These are phyloP conservation scores for Pseudopodoces humilis DNA, from an alignment of 2,113 vertebrate species.

Conservation along the genomic window DNA sequence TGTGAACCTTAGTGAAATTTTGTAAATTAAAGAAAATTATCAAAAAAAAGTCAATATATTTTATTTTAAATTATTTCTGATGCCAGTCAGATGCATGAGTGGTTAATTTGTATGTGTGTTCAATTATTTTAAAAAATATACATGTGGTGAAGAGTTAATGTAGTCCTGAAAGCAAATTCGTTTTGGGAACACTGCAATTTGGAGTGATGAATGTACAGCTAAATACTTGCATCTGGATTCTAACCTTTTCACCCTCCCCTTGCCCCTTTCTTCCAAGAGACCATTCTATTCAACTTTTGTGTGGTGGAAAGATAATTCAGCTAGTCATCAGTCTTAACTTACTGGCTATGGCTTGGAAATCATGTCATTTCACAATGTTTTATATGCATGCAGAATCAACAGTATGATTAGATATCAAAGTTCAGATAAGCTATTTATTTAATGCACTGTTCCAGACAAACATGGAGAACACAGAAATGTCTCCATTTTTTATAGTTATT, in stretches of 20 bases:
- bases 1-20: not conserved
- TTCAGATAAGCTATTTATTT: not conserved
- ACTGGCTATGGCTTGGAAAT: not conserved
- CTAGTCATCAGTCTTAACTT: not conserved
- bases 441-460: not conserved
- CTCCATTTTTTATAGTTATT: not conserved
- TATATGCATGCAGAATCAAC: not conserved
- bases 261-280: not conserved
- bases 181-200: not conserved
- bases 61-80: not conserved
- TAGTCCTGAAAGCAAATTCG: not conserved
- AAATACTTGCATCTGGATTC: constrained; percentile 41
- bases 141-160: not conserved
- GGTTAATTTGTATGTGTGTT: not conserved
- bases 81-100: not conserved
- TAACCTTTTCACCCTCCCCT: not conserved
- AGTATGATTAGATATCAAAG: not conserved
- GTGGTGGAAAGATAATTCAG: constrained; percentile 15
- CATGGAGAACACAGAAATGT: not conserved
- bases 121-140: not conserved
- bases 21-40: not conserved
- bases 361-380: not conserved
- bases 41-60: not conserved
- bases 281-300: not conserved
- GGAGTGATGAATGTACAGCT: not conserved